phyloP scores from a whole-genome alignment of 2,797 vertebrate species.

The Arctocebus calabarensis region DNA sequence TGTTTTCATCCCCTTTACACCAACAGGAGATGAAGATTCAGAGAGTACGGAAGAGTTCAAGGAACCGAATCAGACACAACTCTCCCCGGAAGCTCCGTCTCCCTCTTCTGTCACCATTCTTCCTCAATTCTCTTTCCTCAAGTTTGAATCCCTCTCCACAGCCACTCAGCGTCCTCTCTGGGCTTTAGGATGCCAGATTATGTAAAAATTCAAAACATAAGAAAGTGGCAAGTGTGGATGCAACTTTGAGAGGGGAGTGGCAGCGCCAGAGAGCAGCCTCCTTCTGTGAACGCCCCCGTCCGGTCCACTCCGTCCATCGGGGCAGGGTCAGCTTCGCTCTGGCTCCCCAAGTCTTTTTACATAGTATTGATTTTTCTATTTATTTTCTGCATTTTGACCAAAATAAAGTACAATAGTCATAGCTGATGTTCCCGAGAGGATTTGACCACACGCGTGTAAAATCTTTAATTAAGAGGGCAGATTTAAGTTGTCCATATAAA shows the following conservation, averaged over 20 bases:
- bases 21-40: not conserved
- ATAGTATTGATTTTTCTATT: not conserved
- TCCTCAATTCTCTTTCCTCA: not conserved
- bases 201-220: not conserved
- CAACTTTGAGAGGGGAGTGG: not conserved
- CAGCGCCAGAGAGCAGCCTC: too few species aligned
- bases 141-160: rapidly evolving
- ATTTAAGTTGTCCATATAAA: not conserved
- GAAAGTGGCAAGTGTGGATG: not conserved
- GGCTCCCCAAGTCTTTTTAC: not conserved
- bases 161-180: not conserved
- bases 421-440: too few species aligned
- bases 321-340: rapidly evolving
- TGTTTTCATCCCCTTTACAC: not conserved
- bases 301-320: rapidly evolving
- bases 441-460: not conserved
- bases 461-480: not conserved
- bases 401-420: not conserved
- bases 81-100: not conserved
- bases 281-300: rapidly evolving
- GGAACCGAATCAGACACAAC: rapidly evolving
- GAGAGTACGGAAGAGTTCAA: not conserved
- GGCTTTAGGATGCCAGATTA: too few species aligned
- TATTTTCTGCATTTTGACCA: not conserved
- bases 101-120: too few species aligned